Conservation (phyloP, 2,797 vertebrate genomes). For the Vespertilio murinus region DNA sequence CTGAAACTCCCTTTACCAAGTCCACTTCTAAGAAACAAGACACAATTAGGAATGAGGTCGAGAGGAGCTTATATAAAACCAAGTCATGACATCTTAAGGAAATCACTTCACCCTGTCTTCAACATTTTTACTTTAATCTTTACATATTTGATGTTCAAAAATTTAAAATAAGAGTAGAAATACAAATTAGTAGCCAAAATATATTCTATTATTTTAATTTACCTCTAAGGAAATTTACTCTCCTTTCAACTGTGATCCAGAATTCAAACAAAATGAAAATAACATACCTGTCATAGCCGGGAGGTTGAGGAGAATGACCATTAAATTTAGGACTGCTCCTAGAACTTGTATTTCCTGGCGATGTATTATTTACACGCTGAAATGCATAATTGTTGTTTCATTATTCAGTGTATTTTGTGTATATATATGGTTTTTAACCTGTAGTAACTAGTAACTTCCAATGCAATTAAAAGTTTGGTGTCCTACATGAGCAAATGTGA, state of each 20-base stretch:
- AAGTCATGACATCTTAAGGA: neutral
- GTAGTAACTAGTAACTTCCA: neutral
- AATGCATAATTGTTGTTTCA: conserved; percentile 66
- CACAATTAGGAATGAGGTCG: neutral
- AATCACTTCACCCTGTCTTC: neutral
- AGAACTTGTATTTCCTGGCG: conserved; percentile 86
- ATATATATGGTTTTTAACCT: neutral
- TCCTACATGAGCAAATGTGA: neutral
- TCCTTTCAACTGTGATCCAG: neutral
- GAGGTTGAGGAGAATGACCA: conserved; percentile 85
- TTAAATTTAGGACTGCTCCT: conserved; percentile 88
- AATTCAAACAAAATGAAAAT: conserved; percentile 29
- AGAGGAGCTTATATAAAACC: neutral
- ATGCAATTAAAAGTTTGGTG: neutral
- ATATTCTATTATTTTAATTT: conserved; percentile 8
- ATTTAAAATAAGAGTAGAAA: neutral
- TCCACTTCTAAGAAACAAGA: neutral
- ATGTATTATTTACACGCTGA: conserved; percentile 86
- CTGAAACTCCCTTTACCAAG: neutral
- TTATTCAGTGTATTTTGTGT: neutral
- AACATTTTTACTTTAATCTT: conserved; percentile 5
- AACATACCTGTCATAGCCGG: conserved; percentile 90
- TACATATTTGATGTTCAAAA: neutral
- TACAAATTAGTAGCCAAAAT: neutral
- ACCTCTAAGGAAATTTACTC: neutral